Evolutionary conservation across 2,113 vertebrate species (phyloP).

Genomic region (Alligator sinensis): DNA sequence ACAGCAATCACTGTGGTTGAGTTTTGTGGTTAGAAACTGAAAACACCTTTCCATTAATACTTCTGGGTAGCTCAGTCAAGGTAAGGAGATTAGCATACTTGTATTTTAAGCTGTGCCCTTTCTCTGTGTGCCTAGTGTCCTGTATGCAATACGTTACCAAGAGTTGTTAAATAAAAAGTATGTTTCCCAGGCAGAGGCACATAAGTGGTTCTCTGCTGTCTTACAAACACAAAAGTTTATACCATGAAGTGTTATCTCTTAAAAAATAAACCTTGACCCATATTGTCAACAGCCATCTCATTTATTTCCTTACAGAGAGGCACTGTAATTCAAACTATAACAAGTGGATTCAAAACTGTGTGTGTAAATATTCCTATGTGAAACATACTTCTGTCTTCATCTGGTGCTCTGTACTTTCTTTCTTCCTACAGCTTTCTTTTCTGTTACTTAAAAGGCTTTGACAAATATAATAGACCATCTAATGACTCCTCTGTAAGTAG

Average conservation of each 20-base stretch:
- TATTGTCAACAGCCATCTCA: slow-evolving; percentile 3
- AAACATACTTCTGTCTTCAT: slow-evolving; percentile 12
- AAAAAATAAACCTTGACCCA: slow-evolving; percentile 5
- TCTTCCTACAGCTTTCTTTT: slow-evolving; percentile 40
- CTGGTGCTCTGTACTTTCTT: slow-evolving; percentile 3
- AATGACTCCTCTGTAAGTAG: slow-evolving; percentile 49
- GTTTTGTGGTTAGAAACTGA: slow-evolving; percentile 15
- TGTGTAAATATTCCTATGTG: slow-evolving; percentile 21
- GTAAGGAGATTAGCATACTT: neutral
- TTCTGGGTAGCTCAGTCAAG: neutral
- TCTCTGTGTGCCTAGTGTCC: slow-evolving; percentile 19
- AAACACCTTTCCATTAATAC: slow-evolving; percentile 42
- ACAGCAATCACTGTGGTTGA: neutral
- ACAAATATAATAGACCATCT: slow-evolving; percentile 50
- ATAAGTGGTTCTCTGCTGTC: neutral
- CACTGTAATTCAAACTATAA: neutral
- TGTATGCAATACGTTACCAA: slow-evolving; percentile 27
- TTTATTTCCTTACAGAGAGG: slow-evolving; percentile 36
- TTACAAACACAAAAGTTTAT: slow-evolving; percentile 23
- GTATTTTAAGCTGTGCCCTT: slow-evolving; percentile 38
- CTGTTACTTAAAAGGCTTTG: slow-evolving; percentile 58
- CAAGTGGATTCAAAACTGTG: neutral
- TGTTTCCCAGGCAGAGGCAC: slow-evolving; percentile 34
- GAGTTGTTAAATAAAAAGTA: slow-evolving; percentile 46
- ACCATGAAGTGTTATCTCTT: neutral